Base-by-base conservation (phyloP, 2,888 invertebrate species). In the Cheilosia vernalis region DNA sequence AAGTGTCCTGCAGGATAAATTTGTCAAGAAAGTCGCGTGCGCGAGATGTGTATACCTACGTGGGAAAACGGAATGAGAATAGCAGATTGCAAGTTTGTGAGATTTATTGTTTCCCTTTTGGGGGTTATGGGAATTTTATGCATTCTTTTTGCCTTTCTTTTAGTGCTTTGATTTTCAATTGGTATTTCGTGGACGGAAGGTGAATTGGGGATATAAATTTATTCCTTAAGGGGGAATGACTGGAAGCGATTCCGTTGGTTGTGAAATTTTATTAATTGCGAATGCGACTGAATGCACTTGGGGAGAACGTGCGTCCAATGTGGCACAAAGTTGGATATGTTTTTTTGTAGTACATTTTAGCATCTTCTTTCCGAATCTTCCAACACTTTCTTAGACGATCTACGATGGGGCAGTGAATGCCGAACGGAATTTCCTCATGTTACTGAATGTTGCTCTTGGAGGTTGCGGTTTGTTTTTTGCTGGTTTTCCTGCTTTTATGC, bases 51-150 rank as follows among this genome's bases (percentile, higher is more conserved):
- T 42, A 30, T 30, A 30, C 30, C 51, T 72, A 72, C 44, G 51
- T 67, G 78, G 44, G 53, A 37, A 47, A 49, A 49, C 37, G 40
- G 55, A 70, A 80, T 80, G 70, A 61, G 70, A 73, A 74, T 42
- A 79, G 80, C 80, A 84, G 84, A 84, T 84, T 84, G 84, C 84
- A 84, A 80, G 74, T 84, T 74, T 79, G 79, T 69, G 64, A 66
- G 74, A 84, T 84, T 84, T 84, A 84, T 84, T 47, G 80, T 33
- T 61, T 73, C 21, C 67, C 67, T 67, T 67, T 63, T 49, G 70
- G 70, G 58, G 58, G 70, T 63, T 51, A 51, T 61, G 56, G 24
- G 21, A 40, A n/a, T 67, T 74, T 63, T 67, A 56, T 63, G 19
- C 27, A 49, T 63, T 74, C 44, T n/a, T 61, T 67, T 33, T 7